phyloP scores from a whole-genome alignment of 2,797 vertebrate species.

The Pampus argenteus region DNA sequence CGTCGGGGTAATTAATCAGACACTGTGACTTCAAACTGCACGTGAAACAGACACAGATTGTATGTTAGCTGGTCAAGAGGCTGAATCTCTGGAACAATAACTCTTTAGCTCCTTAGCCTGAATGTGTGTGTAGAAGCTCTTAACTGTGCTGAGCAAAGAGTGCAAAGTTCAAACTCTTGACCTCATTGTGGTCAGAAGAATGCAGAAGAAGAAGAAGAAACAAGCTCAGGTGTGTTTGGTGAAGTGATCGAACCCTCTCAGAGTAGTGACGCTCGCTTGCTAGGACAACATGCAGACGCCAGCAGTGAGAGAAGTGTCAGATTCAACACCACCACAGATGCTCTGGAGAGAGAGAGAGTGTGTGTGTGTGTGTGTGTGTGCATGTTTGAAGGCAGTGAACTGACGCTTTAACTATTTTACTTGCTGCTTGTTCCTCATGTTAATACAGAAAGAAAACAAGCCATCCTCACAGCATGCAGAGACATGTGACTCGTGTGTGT shows the following conservation, averaged over 20 bases:
- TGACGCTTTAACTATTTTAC: background rate
- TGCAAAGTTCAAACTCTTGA: background rate
- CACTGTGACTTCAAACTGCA: too few species aligned
- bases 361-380: background rate
- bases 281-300: background rate
- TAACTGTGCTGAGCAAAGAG: background rate
- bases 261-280: background rate
- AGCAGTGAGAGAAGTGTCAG: background rate
- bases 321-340: slow-evolving; percentile 8
- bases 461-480: slow-evolving; percentile 4
- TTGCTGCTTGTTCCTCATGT: background rate
- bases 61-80: too few species aligned
- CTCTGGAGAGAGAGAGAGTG: background rate
- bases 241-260: too few species aligned
- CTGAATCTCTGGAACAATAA: too few species aligned
- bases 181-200: background rate
- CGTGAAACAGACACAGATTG: too few species aligned
- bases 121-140: too few species aligned
- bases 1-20: too few species aligned
- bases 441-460: too few species aligned
- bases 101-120: too few species aligned
- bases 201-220: background rate
- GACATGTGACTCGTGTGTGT: slow-evolving; percentile 36
- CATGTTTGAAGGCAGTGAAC: background rate
- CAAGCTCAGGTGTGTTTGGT: background rate